Evolutionary conservation across 1,140 invertebrate genomes (phyloP), one percentile per base, ranked within the genome.

Genomic region (Drosophila subobscura): DNA sequence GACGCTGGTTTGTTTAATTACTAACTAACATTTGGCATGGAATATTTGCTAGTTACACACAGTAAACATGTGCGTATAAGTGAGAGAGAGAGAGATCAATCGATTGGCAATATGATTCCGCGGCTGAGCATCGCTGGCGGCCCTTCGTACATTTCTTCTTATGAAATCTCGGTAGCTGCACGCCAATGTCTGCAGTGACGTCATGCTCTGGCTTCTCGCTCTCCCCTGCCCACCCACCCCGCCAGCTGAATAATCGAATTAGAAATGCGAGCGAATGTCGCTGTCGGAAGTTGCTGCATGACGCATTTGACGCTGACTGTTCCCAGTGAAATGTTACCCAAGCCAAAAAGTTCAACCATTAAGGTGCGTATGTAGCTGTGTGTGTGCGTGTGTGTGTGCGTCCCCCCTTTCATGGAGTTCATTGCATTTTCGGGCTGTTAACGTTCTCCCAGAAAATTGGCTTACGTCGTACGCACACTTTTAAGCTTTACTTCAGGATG

Each of bases 201-300:
- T 20, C 16, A 20, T 20, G 16, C 16, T 20, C 16, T 20, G 16
- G 16, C 16, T 20, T 20, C 16, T 20, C 16, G 16, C 16, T n/a
- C 10, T 37, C 8, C 3, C 3, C 3, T 33, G 29, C 29, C 29
- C 20, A 1, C 42, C 25, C 22, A n/a, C n/a, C n/a, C n/a, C n/a
- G n/a, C 3, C 5, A 27, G 46, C 58, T 45, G 53, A 16, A 16
- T 23, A 65, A 53, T 27, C 57, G 57, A 74, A 79, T 79, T 79
- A 79, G 77, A 58, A 79, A 70, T 79, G 70, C 59, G 63, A 55
- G 49, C 58, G 56, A 79, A 74, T 79, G 63, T 79, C 58, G 64
- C 58, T 41, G 40, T 45, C 45, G 25, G 54, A 72, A 77, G 60
- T 56, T 79, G 67, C 68, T 61, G 53, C 71, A 64, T 73, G 55